These are phyloP conservation scores for Cydia pomonella DNA, from an alignment of 1,140 invertebrate genomes.

Conservation along the genomic window DNA sequence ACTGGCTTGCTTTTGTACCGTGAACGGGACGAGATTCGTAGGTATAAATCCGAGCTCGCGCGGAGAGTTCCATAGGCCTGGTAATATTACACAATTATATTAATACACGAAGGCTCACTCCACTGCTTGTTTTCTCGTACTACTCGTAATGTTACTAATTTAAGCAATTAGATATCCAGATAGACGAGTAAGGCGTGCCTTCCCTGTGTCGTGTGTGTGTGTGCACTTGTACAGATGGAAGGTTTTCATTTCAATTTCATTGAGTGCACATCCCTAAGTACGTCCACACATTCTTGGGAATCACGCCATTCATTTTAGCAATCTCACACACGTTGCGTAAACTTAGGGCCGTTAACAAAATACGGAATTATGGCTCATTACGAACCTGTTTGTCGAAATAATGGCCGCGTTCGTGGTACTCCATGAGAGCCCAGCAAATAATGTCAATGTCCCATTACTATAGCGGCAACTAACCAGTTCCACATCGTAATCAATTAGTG, in stretches of 20 bases:
- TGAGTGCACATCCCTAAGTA: background rate
- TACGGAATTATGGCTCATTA: slow-evolving; percentile 30
- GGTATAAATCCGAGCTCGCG: too few relatives aligned
- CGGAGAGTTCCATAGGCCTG: too few relatives aligned
- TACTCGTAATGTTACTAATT: too few relatives aligned
- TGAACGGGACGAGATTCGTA: too few relatives aligned
- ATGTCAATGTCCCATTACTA: slow-evolving; percentile 29
- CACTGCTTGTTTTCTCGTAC: too few relatives aligned
- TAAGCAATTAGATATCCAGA: too few relatives aligned
- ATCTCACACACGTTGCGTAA: slow-evolving; percentile 29
- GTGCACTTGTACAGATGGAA: background rate
- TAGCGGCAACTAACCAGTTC: slow-evolving; percentile 28
- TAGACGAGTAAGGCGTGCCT: too few relatives aligned
- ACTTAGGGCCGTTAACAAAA: slow-evolving; percentile 29
- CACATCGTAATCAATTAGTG: slow-evolving; percentile 3
- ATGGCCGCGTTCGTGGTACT: slow-evolving; percentile 14
- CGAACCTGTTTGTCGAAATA: slow-evolving; percentile 30
- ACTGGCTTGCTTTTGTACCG: too few relatives aligned
- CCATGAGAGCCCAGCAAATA: slow-evolving; percentile 24
- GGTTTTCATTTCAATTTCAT: background rate
- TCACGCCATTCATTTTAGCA: slow-evolving; percentile 25
- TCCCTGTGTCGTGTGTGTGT: background rate
- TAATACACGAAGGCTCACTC: too few relatives aligned
- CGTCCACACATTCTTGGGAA: slow-evolving; percentile 13
- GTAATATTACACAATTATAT: too few relatives aligned